Base-by-base conservation (phyloP, 2,888 invertebrate genomes). In the Trachelus tabidus region DNA sequence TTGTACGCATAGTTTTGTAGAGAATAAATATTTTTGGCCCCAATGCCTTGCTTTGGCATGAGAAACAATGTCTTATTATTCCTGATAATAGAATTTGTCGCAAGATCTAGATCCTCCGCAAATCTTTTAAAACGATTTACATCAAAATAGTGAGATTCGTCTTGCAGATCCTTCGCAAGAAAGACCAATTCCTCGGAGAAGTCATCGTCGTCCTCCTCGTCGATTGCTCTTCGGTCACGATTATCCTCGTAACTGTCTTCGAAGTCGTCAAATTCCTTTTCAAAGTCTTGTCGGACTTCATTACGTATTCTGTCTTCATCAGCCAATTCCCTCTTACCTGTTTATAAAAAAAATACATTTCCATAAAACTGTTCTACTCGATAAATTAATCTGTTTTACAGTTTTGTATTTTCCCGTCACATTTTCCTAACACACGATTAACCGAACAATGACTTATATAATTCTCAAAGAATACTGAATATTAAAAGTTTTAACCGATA, bases 141-240 rank as follows among this genome's bases (percentile, higher is more conserved):
- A 11, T 0, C 40, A 69, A 69, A 30, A 69, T 34, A 31, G n/a
- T 4, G 74, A 69, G 30, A 30, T 35, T 37, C 34, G 23, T 4
- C 23, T 23, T 71, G 31, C 4, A 83, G 79, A 71, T 81, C 81
- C n/a, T 79, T 78, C 3, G 80, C 77, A 11, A 84, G 77, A 15
- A 79, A 71, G 71, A 83, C 77, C 34, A 89, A 69, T 73, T 89
- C 87, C 23, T 88, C 82, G 12, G 83, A 77, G 76, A 87, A 86
- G n/a, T 87, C 84, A 6, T 88, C 87, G 77, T 89, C 89, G 69
- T 90, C 89, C 75, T 90, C 87, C 34, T 88, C 88, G 40, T 89
- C 87, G 33, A 87, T 86, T 1, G 83, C 87, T 12, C 87, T 84
- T 6, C 84, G 81, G 35, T 87, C 86, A 40, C 87, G 83, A 74